phyloP scores from a whole-genome alignment of 1,140 invertebrate species.

The Caenorhabditis remanei region DNA sequence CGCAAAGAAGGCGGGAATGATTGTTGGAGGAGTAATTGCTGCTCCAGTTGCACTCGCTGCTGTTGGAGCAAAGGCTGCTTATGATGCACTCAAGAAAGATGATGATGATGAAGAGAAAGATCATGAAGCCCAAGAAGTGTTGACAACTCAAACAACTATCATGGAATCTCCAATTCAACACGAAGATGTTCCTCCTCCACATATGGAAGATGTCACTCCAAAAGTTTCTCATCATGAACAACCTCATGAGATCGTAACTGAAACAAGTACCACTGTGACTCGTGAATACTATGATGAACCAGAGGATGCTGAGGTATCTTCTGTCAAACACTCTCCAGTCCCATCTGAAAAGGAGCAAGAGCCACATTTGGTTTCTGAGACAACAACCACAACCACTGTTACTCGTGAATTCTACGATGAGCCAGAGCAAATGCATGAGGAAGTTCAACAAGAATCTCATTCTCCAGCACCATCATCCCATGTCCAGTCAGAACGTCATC shows the following conservation, averaged over 20 bases:
- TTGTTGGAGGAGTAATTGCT: conserved; percentile 53
- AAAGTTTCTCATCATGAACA: conserved; percentile 16
- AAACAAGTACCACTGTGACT: conserved; percentile 2
- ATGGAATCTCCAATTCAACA: conserved; percentile 34
- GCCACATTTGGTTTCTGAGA: not conserved
- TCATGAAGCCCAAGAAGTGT: conserved; percentile 18
- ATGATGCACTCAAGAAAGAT: conserved; percentile 45
- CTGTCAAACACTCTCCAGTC: not conserved
- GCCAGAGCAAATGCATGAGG: not conserved
- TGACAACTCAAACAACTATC: conserved; percentile 38
- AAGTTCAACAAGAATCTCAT: not conserved
- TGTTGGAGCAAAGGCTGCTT: conserved; percentile 57
- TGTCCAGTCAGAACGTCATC: not conserved
- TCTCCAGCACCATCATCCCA: not conserved
- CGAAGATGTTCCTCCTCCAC: conserved; percentile 16
- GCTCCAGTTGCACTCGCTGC: conserved; percentile 61
- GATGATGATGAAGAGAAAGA: not conserved
- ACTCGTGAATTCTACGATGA: not conserved
- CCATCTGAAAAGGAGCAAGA: not conserved
- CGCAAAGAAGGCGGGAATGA: conserved; percentile 56
- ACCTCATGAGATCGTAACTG: not conserved
- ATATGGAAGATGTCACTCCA: conserved; percentile 17
- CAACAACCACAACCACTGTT: not conserved
- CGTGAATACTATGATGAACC: conserved; percentile 29
- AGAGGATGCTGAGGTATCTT: conserved; percentile 1